A percentile compares a stretch with the other conserved stretches of the same genome.
Conservation (phyloP, 2,797 vertebrate genomes). For the Pteronotus mesoamericanus region DNA sequence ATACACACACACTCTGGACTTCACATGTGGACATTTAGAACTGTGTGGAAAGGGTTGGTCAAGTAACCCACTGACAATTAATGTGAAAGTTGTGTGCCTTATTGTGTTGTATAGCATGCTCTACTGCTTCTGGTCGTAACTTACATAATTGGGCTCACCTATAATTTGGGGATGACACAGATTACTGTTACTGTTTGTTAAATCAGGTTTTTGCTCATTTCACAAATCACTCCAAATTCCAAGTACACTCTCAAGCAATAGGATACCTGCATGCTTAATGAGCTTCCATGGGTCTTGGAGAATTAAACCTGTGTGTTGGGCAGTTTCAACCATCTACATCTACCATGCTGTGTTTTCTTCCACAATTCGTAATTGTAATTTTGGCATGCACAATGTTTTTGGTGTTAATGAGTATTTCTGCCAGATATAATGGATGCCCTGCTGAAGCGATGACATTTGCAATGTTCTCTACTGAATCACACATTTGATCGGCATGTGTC, state of each 20-base stretch:
- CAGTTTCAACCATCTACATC: neutral
- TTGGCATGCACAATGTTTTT: conserved; percentile 60
- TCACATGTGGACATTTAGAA: neutral
- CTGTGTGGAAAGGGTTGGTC: neutral
- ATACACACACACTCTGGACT: neutral
- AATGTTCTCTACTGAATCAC: neutral
- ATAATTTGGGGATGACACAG: neutral
- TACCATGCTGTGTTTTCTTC: neutral
- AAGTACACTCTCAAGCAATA: neutral
- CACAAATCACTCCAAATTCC: conserved; percentile 8
- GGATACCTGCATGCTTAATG: neutral
- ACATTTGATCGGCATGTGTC: conserved; percentile 68
- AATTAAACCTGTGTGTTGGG: conserved; percentile 16
- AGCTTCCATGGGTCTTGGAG: neutral
- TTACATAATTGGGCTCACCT: neutral
- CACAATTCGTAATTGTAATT: conserved; percentile 25
- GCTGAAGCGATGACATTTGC: conserved; percentile 53
- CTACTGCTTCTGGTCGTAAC: neutral
- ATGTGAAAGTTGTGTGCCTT: neutral
- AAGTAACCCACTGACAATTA: neutral
- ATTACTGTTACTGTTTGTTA: neutral
- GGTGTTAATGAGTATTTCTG: conserved; percentile 10
- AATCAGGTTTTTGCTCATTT: neutral
- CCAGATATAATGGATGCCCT: conserved; percentile 52
- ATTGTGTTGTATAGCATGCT: too few species aligned